These are phyloP conservation scores for Bubalus kerabau DNA, from an alignment of 2,113 vertebrate genomes.

Conservation along the genomic window DNA sequence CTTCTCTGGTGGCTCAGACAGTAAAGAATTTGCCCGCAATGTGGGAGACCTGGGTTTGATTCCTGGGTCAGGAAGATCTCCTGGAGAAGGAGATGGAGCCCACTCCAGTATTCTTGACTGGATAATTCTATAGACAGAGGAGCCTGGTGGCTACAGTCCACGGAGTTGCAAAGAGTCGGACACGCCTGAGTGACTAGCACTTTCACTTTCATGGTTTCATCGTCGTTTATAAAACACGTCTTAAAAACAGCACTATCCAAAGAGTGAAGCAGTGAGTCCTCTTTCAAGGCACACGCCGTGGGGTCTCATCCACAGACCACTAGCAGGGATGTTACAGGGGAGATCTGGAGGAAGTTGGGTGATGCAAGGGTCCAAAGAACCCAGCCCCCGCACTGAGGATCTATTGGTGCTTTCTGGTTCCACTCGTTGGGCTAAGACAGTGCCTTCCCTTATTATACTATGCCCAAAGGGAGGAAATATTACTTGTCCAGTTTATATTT, in stretches of 20 bases:
- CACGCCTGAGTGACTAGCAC: not conserved
- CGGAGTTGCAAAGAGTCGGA: accelerated
- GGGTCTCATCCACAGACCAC: not conserved
- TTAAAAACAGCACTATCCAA: not conserved
- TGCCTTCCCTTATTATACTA: not conserved
- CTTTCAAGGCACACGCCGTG: not conserved
- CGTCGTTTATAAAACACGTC: not conserved
- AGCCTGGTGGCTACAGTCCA: not conserved
- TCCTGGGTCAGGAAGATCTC: not conserved
- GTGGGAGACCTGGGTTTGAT: not conserved
- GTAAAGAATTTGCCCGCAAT: too few species aligned
- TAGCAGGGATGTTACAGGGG: too few species aligned
- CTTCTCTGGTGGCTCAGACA: too few species aligned
- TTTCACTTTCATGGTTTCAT: not conserved
- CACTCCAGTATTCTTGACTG: not conserved
- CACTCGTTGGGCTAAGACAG: not conserved
- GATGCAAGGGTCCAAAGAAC: accelerated
- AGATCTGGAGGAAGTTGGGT: accelerated
- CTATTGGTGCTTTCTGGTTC: not conserved
- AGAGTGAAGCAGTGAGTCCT: not conserved
- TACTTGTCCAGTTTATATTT: not conserved
- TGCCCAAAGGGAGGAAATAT: accelerated
- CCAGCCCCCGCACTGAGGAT: not conserved
- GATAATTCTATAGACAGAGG: not conserved
- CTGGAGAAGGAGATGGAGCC: not conserved